Percentiles rank a stretch among this genome's conserved stretches.
These are phyloP conservation scores for Rhamnusium bicolor DNA, from an alignment of 2,888 invertebrate species.

Conservation along the genomic window DNA sequence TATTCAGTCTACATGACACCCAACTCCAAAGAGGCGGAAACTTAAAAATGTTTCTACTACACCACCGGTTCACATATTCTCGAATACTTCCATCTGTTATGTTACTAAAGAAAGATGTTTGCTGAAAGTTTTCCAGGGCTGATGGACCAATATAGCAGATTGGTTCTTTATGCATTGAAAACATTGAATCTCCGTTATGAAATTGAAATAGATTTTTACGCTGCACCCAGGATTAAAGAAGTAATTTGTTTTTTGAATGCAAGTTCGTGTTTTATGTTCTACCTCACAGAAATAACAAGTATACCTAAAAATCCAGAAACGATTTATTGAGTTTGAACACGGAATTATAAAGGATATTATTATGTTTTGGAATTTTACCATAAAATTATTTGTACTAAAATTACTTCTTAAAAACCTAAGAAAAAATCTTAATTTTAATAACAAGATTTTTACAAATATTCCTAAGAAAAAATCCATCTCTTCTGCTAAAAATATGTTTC, in stretches of 20 bases:
- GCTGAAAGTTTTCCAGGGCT: not conserved
- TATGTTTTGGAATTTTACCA: not conserved
- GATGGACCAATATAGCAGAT: conserved; percentile 8
- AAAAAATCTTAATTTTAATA: too few species aligned
- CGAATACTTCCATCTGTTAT: not conserved
- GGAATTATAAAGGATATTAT: too few species aligned
- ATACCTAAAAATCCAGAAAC: not conserved
- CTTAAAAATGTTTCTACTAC: not conserved
- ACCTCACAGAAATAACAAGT: not conserved
- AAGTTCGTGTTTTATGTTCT: not conserved
- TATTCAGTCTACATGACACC: not conserved
- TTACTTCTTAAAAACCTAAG: too few species aligned
- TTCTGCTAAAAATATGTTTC: too few species aligned
- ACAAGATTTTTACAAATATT: too few species aligned
- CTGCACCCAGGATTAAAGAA: not conserved
- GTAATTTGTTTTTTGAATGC: not conserved
- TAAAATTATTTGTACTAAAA: too few species aligned
- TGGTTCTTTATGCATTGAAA: conserved; percentile 8
- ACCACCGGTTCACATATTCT: not conserved
- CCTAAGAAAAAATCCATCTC: too few species aligned
- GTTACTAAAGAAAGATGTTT: not conserved
- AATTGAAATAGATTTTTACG: conserved; percentile 10
- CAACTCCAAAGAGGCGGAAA: conserved; percentile 4
- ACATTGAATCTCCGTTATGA: conserved; percentile 6
- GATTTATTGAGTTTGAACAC: not conserved